Evolutionary conservation across 1,140 invertebrate species (phyloP).

Genomic region (Eupristina koningsbergeri): DNA sequence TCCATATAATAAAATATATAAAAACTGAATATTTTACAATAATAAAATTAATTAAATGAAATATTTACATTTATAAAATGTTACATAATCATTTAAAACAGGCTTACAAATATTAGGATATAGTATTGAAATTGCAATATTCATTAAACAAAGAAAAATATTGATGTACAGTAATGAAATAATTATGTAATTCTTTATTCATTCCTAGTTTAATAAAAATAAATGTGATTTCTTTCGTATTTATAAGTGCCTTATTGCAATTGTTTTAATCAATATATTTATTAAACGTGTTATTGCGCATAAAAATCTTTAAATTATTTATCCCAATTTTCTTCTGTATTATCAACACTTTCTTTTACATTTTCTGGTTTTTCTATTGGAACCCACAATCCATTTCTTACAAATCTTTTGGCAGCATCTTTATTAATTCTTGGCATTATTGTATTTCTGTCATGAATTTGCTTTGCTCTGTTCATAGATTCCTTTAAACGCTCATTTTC

Average conservation of each 20-base stretch:
- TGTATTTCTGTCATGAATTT: conserved; percentile 67
- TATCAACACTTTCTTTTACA: not conserved
- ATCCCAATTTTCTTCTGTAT: conserved; percentile 44
- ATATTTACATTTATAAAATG: no score
- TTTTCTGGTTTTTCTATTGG: conserved; percentile 34
- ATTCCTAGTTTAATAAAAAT: no score
- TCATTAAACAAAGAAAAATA: no score
- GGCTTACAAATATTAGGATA: no score
- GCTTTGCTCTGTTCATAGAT: conserved; percentile 68
- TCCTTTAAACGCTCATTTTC: conserved; percentile 71
- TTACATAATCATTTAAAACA: no score
- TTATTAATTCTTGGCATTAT: conserved; percentile 69
- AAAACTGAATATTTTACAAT: no score
- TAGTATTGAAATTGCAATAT: no score
- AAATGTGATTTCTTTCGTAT: not conserved
- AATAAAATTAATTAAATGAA: no score
- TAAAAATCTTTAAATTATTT: conserved; percentile 11
- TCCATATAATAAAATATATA: no score
- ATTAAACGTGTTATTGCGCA: not conserved
- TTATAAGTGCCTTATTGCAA: not conserved
- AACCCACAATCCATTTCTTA: conserved; percentile 70
- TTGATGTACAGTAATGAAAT: no score
- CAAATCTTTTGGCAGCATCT: conserved; percentile 69
- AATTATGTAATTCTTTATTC: no score
- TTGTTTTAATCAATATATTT: not conserved